Conservation (phyloP, 2,888 invertebrate species). For the Elmis aenea region DNA sequence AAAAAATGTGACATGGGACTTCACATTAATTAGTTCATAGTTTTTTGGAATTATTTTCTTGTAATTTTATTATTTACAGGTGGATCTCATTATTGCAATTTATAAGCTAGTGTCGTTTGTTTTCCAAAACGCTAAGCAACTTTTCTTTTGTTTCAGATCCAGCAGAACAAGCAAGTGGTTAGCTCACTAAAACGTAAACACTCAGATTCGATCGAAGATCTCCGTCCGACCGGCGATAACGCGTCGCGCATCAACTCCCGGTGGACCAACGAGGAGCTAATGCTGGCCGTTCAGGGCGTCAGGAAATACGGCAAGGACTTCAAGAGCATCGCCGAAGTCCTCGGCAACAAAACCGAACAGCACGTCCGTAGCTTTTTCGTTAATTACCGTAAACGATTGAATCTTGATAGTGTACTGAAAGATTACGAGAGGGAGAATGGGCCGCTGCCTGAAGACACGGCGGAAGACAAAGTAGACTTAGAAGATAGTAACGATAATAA, state of each 20-base stretch:
- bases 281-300: constrained; percentile 85
- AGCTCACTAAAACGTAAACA: constrained; percentile 80
- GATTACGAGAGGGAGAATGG: constrained; percentile 80
- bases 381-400: constrained; percentile 84
- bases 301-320: constrained; percentile 83
- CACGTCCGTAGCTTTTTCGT: constrained; percentile 90
- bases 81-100: too few species aligned
- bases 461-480: constrained; percentile 31
- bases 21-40: too few species aligned
- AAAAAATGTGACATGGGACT: too few species aligned
- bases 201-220: constrained; percentile 46
- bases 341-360: constrained; percentile 92
- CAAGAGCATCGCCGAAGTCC: constrained; percentile 88
- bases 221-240: constrained; percentile 39
- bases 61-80: too few species aligned
- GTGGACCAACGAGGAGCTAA: constrained; percentile 90
- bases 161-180: constrained; percentile 88
- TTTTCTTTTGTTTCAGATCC: constrained; percentile 64
- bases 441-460: constrained; percentile 36
- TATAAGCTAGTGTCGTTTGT: too few species aligned
- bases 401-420: constrained; percentile 78
- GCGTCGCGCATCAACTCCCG: constrained; percentile 69
- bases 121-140: too few species aligned
- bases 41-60: too few species aligned
- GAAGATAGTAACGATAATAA: constrained; percentile 34